Evolutionary conservation across 2,113 vertebrate genomes (phyloP).

Genomic region (Climacteris rufus): DNA sequence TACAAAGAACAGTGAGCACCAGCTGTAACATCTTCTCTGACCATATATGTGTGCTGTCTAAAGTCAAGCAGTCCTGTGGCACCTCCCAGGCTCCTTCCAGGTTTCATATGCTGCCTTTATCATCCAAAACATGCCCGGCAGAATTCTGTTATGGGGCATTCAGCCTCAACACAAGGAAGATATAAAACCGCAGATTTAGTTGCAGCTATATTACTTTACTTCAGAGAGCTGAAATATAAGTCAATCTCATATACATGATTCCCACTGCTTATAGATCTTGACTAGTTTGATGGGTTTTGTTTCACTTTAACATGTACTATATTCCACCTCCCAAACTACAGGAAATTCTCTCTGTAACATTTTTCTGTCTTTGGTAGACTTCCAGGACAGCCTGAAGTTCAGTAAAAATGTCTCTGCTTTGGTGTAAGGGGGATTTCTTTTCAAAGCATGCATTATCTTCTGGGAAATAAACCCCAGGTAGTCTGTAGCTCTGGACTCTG

Average conservation of each 20-base stretch:
- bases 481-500: neutral
- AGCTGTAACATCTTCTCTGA: neutral
- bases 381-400: neutral
- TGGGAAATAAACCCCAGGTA: neutral
- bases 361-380: neutral
- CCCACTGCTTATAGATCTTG: neutral
- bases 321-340: neutral
- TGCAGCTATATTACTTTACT: neutral
- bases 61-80: neutral
- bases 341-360: neutral
- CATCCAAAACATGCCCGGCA: neutral
- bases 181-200: neutral
- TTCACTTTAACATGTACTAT: neutral
- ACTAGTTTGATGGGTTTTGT: neutral
- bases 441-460: neutral
- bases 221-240: neutral
- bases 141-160: neutral
- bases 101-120: neutral
- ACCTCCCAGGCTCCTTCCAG: neutral
- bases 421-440: neutral
- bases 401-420: neutral
- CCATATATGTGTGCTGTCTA: neutral
- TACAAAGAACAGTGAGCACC: neutral
- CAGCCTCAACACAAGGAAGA: neutral
- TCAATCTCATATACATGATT: neutral